phyloP scores from a whole-genome alignment of 2,888 invertebrate genomes.

The Sarcophaga subvicina region DNA sequence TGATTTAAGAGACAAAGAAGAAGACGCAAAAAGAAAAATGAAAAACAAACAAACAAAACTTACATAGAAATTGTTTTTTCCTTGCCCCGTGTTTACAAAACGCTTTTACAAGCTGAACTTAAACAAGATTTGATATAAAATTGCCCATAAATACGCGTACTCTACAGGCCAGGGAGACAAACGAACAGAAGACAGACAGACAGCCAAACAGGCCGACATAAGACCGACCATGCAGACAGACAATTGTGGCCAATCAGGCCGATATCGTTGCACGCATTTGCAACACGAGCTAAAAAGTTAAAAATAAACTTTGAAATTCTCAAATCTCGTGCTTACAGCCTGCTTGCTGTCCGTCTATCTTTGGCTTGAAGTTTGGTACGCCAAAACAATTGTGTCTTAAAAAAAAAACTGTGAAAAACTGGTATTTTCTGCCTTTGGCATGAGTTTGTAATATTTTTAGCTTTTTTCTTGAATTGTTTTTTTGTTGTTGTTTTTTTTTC shows the following conservation, averaged over 20 bases:
- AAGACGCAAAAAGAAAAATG: not conserved
- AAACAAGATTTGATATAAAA: constrained; percentile 62
- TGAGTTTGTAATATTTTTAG: constrained; percentile 35
- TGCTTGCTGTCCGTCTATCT: not conserved
- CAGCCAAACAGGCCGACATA: not conserved
- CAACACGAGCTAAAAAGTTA: constrained; percentile 63
- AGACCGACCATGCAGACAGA: not conserved
- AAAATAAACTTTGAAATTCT: constrained; percentile 60
- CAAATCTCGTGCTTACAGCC: constrained; percentile 63
- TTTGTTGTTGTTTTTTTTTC: not conserved
- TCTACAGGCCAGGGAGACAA: constrained; percentile 21
- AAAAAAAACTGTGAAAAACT: constrained; percentile 42
- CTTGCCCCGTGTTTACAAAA: constrained; percentile 43
- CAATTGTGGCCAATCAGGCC: constrained; percentile 9
- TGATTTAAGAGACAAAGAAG: not conserved
- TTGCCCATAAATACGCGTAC: constrained; percentile 53
- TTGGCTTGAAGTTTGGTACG: constrained; percentile 29
- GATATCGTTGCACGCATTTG: constrained; percentile 44
- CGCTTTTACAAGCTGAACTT: constrained; percentile 44
- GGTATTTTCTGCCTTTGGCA: constrained; percentile 24
- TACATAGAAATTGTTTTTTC: constrained; percentile 29
- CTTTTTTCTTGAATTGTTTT: constrained; percentile 3
- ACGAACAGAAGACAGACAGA: constrained; percentile 2
- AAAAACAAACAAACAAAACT: not conserved
- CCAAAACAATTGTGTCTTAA: constrained; percentile 12